phyloP scores from a whole-genome alignment of 2,888 invertebrate species.

The Drosophila paranaensis region DNA sequence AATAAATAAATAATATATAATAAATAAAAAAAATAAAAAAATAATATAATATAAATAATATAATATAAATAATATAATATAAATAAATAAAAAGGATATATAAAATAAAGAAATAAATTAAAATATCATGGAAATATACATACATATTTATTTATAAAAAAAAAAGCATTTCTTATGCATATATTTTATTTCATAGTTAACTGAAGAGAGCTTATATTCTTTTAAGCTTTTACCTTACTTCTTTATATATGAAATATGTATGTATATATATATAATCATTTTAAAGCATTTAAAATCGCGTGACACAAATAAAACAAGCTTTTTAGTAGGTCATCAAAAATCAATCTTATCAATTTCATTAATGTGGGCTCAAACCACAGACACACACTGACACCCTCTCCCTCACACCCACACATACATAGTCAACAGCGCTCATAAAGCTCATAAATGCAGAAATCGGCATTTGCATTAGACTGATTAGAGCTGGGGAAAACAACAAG shows the following conservation, averaged over 20 bases:
- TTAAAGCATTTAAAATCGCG: background rate
- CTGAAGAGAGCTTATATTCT: too few relatives aligned
- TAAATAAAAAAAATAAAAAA: too few relatives aligned
- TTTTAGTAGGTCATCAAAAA: slow-evolving; percentile 18
- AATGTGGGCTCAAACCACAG: slow-evolving; percentile 33
- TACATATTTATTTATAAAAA: too few relatives aligned
- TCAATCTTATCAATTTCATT: slow-evolving; percentile 45
- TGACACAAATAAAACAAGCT: background rate
- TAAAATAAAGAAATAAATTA: too few relatives aligned
- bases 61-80: too few relatives aligned
- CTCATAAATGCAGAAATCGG: slow-evolving; percentile 50
- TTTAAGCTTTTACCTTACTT: too few relatives aligned
- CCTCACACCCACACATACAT: slow-evolving; percentile 1
- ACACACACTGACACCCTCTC: background rate
- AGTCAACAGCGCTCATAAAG: slow-evolving; percentile 3
- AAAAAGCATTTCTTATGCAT: too few relatives aligned
- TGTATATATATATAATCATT: background rate
- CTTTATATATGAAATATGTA: background rate
- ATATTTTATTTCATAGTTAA: too few relatives aligned
- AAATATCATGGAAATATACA: too few relatives aligned
- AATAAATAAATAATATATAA: too few relatives aligned
- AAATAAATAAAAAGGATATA: too few relatives aligned
- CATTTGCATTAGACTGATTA: slow-evolving; percentile 69
- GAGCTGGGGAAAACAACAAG: slow-evolving; percentile 12
- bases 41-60: too few relatives aligned